Evolutionary conservation across 2,888 invertebrate genomes (phyloP), one percentile per base, ranked within the genome.

Genomic region (Lamellibrachia columna): DNA sequence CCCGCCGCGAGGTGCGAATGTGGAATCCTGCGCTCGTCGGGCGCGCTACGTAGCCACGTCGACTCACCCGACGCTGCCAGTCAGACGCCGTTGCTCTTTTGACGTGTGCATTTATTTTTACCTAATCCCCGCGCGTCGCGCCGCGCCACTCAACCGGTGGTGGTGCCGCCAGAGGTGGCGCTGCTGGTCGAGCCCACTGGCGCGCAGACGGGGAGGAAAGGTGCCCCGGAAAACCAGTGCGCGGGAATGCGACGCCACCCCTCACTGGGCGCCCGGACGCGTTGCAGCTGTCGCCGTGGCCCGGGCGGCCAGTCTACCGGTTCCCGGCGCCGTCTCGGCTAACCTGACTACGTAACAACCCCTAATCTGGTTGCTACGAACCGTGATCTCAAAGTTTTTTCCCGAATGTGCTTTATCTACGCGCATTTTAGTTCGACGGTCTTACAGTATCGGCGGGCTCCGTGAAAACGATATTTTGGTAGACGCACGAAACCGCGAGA

Each of bases 301-400:
- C 40, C 15, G 75, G 11, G 75, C 75, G 22, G 75, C 75, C 75
- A 22, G 22, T 6, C n/a, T 75, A 15, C n/a, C 75, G 75, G 75
- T n/a, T 75, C 75, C n/a, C 75, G 75, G 75, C 75, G 75, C 75
- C 75, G 22, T 22, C 75, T n/a, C 75, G 75, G 75, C 75, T 75
- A 75, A 75, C 15, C 22, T 22, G 6, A 22, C 75, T 75, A 75
- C 75, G n/a, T 75, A 15, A n/a, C 75, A 22, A 6, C 75, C 75
- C 15, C n/a, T 75, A 75, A 75, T 75, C 75, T 75, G 75, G 22
- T n/a, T 75, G 15, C 75, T 75, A n/a, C 75, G 75, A 75, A 75
- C 75, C 75, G n/a, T 75, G 75, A 75, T 22, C 75, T 15, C 75
- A 75, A 40, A 11, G 75, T 75, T 75, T 75, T 75, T 75, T 75